phyloP scores from a whole-genome alignment of 2,888 invertebrate species.

The Junonia oenone region DNA sequence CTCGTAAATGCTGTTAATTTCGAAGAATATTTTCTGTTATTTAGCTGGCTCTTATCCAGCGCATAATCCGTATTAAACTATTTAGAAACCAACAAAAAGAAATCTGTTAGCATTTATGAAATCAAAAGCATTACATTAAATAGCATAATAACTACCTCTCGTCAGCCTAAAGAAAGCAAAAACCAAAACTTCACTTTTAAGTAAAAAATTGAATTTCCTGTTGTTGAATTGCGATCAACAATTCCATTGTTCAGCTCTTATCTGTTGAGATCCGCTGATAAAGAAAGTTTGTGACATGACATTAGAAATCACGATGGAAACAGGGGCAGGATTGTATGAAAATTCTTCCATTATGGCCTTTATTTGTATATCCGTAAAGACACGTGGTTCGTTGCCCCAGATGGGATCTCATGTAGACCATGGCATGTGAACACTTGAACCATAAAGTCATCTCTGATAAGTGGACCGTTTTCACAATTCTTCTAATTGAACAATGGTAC shows the following conservation, averaged over 20 bases:
- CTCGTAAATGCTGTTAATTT: too few relatives aligned
- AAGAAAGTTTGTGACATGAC: slow-evolving; percentile 37
- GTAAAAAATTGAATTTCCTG: slow-evolving; percentile 4
- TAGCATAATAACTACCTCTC: not conserved
- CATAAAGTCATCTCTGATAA: slow-evolving; percentile 35
- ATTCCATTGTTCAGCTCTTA: slow-evolving; percentile 15
- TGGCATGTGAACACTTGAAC: slow-evolving; percentile 48
- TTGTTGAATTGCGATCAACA: not conserved
- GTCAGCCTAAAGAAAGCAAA: not conserved
- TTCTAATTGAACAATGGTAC: slow-evolving; percentile 24
- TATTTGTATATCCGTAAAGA: slow-evolving; percentile 5
- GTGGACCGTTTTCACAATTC: slow-evolving; percentile 46
- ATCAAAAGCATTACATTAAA: not conserved
- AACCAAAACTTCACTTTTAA: not conserved
- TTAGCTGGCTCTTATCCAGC: too few relatives aligned
- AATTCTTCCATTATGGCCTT: not conserved
- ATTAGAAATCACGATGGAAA: slow-evolving; percentile 49
- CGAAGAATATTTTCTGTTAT: too few relatives aligned
- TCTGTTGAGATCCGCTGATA: slow-evolving; percentile 27
- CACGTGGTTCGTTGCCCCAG: slow-evolving; percentile 20
- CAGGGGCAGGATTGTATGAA: slow-evolving; percentile 33
- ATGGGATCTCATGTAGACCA: slow-evolving; percentile 30
- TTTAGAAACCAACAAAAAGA: too few relatives aligned
- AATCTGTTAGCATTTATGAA: not conserved
- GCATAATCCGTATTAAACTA: too few relatives aligned